Evolutionary conservation across 2,113 vertebrate genomes (phyloP).

Genomic region (Haemorhous mexicanus): DNA sequence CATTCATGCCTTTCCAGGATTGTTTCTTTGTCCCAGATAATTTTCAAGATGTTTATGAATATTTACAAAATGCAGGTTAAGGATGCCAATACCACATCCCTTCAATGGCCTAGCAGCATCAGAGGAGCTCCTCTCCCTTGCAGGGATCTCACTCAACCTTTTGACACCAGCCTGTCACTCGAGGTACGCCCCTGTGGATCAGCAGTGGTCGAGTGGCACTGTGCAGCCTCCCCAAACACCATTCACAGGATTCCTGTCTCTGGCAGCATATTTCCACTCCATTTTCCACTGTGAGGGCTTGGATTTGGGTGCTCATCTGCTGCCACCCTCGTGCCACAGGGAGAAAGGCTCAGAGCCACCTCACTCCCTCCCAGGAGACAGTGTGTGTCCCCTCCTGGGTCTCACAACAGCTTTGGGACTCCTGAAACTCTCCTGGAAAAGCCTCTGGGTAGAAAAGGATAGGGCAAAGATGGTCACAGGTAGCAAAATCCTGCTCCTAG

Average conservation of each 20-base stretch:
- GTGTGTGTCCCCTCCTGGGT: not conserved
- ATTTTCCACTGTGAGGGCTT: not conserved
- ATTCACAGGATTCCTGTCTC: not conserved
- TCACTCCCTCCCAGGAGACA: not conserved
- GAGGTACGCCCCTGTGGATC: rapidly evolving
- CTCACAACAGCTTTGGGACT: not conserved
- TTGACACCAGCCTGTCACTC: not conserved
- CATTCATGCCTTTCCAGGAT: not conserved
- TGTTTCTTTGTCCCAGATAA: not conserved
- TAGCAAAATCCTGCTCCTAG: not conserved
- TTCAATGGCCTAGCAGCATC: rapidly evolving
- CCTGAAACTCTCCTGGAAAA: not conserved
- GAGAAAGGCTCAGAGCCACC: not conserved
- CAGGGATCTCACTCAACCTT: not conserved
- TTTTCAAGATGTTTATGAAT: not conserved
- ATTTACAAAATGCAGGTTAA: not conserved
- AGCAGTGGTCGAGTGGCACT: not conserved
- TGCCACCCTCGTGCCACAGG: not conserved
- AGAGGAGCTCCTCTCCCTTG: not conserved
- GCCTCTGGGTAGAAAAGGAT: not conserved
- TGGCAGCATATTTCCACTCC: not conserved
- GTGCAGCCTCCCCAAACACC: not conserved
- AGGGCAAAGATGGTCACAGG: not conserved
- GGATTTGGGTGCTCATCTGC: not conserved
- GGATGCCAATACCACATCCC: not conserved